phyloP scores from a whole-genome alignment of 2,888 invertebrate species.

The Drosophila kanekoi region DNA sequence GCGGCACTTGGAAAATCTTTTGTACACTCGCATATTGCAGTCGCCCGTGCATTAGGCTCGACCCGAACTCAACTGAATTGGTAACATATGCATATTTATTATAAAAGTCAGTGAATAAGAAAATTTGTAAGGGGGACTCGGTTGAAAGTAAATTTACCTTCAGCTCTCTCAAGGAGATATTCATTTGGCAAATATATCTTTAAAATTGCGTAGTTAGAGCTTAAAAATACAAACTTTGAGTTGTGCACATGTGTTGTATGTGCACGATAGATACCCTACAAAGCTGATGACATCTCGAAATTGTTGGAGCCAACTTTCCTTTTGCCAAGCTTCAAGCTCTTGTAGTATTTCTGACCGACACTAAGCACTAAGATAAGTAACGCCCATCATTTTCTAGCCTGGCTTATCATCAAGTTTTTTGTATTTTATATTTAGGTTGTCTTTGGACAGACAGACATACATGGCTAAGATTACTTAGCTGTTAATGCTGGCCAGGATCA shows the following conservation, averaged over 20 bases:
- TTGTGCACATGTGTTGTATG: background rate
- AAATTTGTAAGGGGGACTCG: conserved; percentile 9
- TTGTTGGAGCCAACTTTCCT: too few relatives aligned
- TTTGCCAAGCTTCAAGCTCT: too few relatives aligned
- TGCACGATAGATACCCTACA: too few relatives aligned
- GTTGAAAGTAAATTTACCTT: background rate
- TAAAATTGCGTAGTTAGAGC: background rate
- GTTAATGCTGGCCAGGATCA: too few relatives aligned
- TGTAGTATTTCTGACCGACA: too few relatives aligned
- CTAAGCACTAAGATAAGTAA: too few relatives aligned
- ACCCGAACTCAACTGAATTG: conserved; percentile 12
- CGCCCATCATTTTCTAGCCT: too few relatives aligned
- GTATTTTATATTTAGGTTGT: too few relatives aligned
- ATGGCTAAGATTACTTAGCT: too few relatives aligned
- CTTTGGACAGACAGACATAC: too few relatives aligned
- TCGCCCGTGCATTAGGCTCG: conserved; percentile 2
- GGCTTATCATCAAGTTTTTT: too few relatives aligned
- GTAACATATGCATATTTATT: conserved; percentile 1
- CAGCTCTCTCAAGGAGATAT: background rate
- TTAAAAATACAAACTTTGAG: background rate
- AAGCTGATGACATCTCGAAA: too few relatives aligned
- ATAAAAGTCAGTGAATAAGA: conserved; percentile 37
- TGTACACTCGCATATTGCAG: conserved; percentile 1
- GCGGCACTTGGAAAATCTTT: conserved; percentile 12
- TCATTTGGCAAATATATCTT: background rate